Percentiles rank a stretch among this genome's conserved stretches.
Evolutionary conservation across 2,113 vertebrate species (phyloP).

Genomic region (Engystomops pustulosus): DNA sequence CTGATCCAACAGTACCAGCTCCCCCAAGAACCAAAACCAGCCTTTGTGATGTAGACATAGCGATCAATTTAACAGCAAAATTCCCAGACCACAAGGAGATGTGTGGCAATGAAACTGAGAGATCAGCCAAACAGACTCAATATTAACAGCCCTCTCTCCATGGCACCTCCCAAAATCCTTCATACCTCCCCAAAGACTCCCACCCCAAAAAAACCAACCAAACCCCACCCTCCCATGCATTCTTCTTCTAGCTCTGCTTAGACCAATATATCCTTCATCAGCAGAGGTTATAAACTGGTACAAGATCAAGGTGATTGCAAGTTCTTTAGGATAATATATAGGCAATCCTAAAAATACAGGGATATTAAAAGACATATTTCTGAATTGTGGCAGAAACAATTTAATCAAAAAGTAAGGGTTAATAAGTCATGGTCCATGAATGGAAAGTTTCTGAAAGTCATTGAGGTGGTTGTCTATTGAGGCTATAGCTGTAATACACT

Average conservation of each 20-base stretch:
- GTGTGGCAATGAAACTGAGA: not conserved
- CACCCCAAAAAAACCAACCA: conserved; percentile 26
- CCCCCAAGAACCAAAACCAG: conserved; percentile 81
- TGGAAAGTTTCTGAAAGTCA: not conserved
- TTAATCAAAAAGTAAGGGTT: not conserved
- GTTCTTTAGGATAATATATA: not conserved
- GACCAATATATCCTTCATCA: not conserved
- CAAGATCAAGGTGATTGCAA: not conserved
- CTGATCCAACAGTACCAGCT: conserved; percentile 80
- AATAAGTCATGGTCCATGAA: not conserved
- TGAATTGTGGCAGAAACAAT: not conserved
- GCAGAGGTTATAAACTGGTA: not conserved
- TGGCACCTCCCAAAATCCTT: conserved; percentile 44
- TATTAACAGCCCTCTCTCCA: conserved; percentile 32
- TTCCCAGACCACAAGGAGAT: not conserved
- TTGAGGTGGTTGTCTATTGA: not conserved
- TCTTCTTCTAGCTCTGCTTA: not conserved
- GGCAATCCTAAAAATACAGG: not conserved
- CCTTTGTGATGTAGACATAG: conserved; percentile 77
- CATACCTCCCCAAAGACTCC: conserved; percentile 29
- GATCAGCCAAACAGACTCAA: conserved; percentile 2
- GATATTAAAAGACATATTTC: not conserved
- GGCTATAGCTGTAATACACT: not conserved
- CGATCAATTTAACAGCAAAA: not conserved
- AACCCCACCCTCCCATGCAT: conserved; percentile 10